A percentile compares a stretch with the other conserved stretches of the same genome.
Evolutionary conservation across 2,888 invertebrate species (phyloP).

Genomic region (Stegophylla sp.): DNA sequence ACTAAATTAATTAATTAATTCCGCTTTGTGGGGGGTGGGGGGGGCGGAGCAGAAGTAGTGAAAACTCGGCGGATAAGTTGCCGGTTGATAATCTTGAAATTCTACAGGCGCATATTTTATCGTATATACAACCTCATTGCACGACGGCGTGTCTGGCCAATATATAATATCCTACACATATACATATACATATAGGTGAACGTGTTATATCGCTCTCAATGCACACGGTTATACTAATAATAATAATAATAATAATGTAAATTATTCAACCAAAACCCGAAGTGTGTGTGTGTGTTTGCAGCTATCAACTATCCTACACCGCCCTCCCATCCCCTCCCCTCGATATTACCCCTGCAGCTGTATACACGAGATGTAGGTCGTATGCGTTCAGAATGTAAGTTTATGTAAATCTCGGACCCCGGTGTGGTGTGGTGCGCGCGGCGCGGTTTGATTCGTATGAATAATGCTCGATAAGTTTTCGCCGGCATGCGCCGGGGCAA

Average conservation of each 20-base stretch:
- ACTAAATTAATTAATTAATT: slow-evolving; percentile 15
- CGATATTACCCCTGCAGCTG: too few relatives aligned
- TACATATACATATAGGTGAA: slow-evolving; percentile 10
- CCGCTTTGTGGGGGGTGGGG: neutral
- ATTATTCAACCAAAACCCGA: slow-evolving; percentile 43
- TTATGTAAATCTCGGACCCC: slow-evolving; percentile 49
- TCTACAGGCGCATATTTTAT: slow-evolving; percentile 31
- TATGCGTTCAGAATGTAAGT: slow-evolving; percentile 37
- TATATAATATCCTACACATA: too few relatives aligned
- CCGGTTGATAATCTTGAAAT: slow-evolving; percentile 42
- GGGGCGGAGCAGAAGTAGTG: slow-evolving; percentile 5
- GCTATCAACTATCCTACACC: slow-evolving; percentile 27
- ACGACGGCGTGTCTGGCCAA: slow-evolving; percentile 1
- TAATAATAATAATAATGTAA: slow-evolving; percentile 56
- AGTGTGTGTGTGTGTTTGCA: slow-evolving; percentile 46
- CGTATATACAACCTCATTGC: neutral
- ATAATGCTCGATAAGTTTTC: slow-evolving; percentile 48
- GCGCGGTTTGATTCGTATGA: slow-evolving; percentile 38
- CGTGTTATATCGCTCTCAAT: slow-evolving; percentile 23
- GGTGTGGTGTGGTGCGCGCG: slow-evolving; percentile 8
- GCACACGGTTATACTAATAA: slow-evolving; percentile 26
- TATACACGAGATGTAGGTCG: slow-evolving; percentile 10
- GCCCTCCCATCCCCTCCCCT: neutral
- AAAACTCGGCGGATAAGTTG: too few relatives aligned
- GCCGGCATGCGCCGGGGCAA: neutral